Evolutionary conservation across 2,113 vertebrate genomes (phyloP), one percentile per base, ranked within the genome.

Genomic region (Ameiurus melas): DNA sequence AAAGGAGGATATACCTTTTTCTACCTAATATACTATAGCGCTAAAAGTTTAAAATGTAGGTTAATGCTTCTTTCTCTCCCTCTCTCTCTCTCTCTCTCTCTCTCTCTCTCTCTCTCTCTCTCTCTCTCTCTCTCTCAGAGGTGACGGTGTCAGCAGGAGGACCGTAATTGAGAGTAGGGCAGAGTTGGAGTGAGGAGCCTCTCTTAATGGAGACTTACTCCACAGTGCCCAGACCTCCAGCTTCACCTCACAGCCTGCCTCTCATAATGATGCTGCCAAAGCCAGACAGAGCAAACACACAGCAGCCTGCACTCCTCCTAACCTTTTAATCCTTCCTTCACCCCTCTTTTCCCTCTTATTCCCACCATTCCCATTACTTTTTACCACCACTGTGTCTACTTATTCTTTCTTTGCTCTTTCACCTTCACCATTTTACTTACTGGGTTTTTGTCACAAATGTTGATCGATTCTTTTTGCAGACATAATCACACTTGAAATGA

Each of bases 291-390:
- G 85, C 87, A 90, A 89, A 89, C 85, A 89, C 57, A 81, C 85
- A 89, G 85, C 73, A 82, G 88, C 25, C 88, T 90, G 90, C 88
- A 79, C 90, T 66, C 33, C 25, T 82, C 68, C 86, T 91, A 89
- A 91, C 88, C 86, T 91, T 91, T 89, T 87, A 89, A 91, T 90
- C 89, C 86, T 83, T 84, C 79, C 85, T 88, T 89, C 85, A 89
- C 82, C 68, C 81, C 88, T 33, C 64, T 64, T 66, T 87, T 83
- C 75, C 57, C 84, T 17, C 55, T 57, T 84, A 60, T 68, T 80
- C 88, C 80, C 79, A 85, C 71, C 20, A 62, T 87, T 86, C 79
- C 75, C 84, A 75, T 51, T 62, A 62, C 71, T 88, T 85, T 84
- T 85, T 22, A 83, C 84, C 80, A 86, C 68, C 71, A 81, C 83